Conservation (phyloP, 2,113 vertebrate species). For the Tenrec ecaudatus region DNA sequence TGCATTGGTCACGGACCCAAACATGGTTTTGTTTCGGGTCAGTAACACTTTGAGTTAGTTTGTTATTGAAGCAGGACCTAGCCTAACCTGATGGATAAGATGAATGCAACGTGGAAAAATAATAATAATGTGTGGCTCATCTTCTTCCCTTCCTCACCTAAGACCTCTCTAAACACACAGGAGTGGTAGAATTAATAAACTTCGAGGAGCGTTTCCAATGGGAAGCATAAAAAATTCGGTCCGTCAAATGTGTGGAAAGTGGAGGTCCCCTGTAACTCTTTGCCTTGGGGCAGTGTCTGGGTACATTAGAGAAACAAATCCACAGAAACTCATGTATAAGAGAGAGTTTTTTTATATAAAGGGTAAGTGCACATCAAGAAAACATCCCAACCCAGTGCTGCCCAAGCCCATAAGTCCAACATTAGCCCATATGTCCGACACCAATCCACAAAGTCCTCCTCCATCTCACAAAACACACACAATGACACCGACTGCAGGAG, state of each 20-base stretch:
- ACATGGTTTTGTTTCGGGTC: neutral
- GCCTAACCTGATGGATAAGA: neutral
- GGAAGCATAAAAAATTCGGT: conserved; percentile 4
- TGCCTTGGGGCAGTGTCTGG: neutral
- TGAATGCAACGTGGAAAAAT: neutral
- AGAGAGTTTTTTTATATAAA: too few relatives aligned
- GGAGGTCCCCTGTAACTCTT: neutral
- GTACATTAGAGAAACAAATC: too few relatives aligned
- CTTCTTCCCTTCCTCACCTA: neutral
- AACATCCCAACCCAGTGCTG: too few relatives aligned
- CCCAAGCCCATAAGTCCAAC: too few relatives aligned
- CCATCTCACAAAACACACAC: too few relatives aligned
- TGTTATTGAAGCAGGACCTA: conserved; percentile 9
- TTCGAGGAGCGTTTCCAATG: conserved; percentile 22
- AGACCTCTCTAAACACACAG: neutral
- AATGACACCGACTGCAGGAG: too few relatives aligned
- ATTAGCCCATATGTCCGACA: too few relatives aligned
- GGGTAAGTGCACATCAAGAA: too few relatives aligned
- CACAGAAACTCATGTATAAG: too few relatives aligned
- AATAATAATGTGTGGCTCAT: neutral
- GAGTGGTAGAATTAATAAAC: conserved; percentile 14
- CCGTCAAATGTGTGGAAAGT: neutral
- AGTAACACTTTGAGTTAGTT: neutral
- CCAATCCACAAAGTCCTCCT: too few relatives aligned
- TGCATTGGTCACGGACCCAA: neutral